These are phyloP conservation scores for Epinephelus moara DNA, from an alignment of 2,113 vertebrate species.

Conservation along the genomic window DNA sequence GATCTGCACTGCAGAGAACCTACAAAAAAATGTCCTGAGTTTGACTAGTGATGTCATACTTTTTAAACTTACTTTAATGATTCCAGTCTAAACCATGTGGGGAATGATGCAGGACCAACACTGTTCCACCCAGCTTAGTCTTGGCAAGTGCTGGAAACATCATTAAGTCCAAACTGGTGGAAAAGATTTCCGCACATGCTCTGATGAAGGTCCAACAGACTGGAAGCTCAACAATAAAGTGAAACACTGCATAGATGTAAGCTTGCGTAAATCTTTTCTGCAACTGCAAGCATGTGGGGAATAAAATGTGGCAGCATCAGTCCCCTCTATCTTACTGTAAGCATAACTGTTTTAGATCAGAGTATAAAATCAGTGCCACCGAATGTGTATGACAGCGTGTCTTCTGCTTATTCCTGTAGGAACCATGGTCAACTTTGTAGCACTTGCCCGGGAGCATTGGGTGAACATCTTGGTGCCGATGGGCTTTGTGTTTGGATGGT, in stretches of 20 bases:
- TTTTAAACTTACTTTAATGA: neutral
- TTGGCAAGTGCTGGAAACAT: too few relatives aligned
- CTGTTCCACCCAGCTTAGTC: too few relatives aligned
- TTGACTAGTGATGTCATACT: neutral
- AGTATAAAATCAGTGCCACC: neutral
- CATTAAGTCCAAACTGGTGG: too few relatives aligned
- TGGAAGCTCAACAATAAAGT: too few relatives aligned
- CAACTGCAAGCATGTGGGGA: too few relatives aligned
- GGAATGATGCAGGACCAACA: too few relatives aligned
- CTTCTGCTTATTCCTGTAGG: constrained; percentile 47
- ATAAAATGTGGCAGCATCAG: neutral
- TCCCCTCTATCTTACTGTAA: neutral
- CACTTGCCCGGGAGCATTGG: constrained; percentile 88
- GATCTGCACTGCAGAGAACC: neutral
- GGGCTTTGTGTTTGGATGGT: constrained; percentile 90
- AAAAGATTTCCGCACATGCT: too few relatives aligned
- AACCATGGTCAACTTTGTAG: constrained; percentile 87
- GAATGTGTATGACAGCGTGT: neutral
- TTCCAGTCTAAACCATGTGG: neutral
- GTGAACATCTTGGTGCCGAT: constrained; percentile 88
- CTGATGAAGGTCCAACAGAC: too few relatives aligned
- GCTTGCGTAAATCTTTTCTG: too few relatives aligned
- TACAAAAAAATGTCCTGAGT: neutral
- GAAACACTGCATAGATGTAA: too few relatives aligned
- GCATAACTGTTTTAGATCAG: too few relatives aligned